These are phyloP conservation scores for Spongilla lacustris DNA, from an alignment of 37 sponge, comb jelly and placozoan genomes.

Conservation along the genomic window DNA sequence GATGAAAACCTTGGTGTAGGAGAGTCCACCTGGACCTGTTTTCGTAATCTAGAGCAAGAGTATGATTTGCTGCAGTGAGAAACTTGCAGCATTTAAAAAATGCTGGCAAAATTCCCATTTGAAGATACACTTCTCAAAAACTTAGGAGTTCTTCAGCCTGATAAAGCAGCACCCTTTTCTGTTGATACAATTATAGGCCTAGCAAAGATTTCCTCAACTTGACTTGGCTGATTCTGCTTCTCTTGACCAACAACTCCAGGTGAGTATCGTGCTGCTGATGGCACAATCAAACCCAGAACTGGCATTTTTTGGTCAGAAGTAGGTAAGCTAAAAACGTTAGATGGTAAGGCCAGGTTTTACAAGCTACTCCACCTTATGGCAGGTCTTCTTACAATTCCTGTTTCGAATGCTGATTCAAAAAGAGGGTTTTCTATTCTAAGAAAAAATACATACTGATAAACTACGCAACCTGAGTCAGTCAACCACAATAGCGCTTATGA, in stretches of 20 bases:
- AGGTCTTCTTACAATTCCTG: too few species aligned
- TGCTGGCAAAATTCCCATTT: conserved; percentile 55
- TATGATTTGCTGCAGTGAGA: conserved; percentile 14
- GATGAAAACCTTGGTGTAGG: too few species aligned
- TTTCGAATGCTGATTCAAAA: conserved; percentile 41
- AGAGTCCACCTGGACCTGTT: too few species aligned
- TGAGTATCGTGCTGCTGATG: neutral
- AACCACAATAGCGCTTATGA: too few species aligned
- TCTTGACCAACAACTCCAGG: conserved; percentile 9
- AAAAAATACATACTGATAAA: too few species aligned
- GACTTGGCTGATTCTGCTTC: conserved; percentile 15
- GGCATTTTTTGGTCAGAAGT: conserved; percentile 38
- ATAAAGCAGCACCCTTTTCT: conserved; percentile 5
- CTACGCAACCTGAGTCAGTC: too few species aligned
- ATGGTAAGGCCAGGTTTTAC: conserved; percentile 49
- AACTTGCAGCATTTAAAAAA: conserved; percentile 32
- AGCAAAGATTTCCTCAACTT: conserved; percentile 19
- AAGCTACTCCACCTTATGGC: conserved; percentile 34
- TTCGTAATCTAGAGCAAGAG: too few species aligned
- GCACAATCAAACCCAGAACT: conserved; percentile 8
- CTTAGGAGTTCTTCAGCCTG: conserved; percentile 37
- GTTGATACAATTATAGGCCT: neutral
- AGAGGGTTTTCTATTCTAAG: conserved; percentile 44
- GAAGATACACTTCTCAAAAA: conserved; percentile 40
- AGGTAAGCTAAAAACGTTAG: conserved; percentile 38